These are phyloP conservation scores for Oncorhynchus tshawytscha DNA, from an alignment of 2,113 vertebrate species.

Conservation along the genomic window DNA sequence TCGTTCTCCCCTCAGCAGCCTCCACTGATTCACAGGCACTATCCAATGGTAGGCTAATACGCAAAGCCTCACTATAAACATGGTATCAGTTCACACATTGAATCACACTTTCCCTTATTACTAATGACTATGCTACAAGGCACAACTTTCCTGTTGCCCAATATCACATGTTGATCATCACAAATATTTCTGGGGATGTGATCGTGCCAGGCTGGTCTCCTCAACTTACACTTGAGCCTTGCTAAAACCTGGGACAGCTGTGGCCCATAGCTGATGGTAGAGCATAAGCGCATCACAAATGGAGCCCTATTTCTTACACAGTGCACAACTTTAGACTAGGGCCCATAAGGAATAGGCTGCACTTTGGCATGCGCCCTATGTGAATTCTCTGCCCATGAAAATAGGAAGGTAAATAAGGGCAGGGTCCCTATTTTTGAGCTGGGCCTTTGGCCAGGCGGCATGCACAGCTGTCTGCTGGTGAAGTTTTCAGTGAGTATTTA, in stretches of 20 bases:
- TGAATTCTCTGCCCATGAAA: not conserved
- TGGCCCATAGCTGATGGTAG: not conserved
- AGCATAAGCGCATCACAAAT: too few species aligned
- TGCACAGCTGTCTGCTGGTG: conserved; percentile 49
- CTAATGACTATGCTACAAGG: too few species aligned
- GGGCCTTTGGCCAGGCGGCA: not conserved
- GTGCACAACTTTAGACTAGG: too few species aligned
- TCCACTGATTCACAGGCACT: too few species aligned
- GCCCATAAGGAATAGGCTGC: too few species aligned
- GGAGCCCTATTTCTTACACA: too few species aligned
- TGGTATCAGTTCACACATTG: too few species aligned
- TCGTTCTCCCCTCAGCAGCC: too few species aligned
- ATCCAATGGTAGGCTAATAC: not conserved
- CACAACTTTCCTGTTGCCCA: too few species aligned
- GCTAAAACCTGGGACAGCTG: conserved; percentile 3
- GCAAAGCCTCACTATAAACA: not conserved
- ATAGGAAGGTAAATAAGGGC: conserved; percentile 4
- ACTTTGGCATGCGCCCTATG: too few species aligned
- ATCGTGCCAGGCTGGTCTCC: not conserved
- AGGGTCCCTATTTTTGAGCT: not conserved
- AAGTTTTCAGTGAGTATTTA: conserved; percentile 61
- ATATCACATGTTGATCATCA: not conserved
- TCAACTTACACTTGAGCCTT: conserved; percentile 7
- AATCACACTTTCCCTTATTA: too few species aligned
- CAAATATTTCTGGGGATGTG: not conserved